Percentiles rank a stretch among this genome's conserved stretches.
These are phyloP conservation scores for Syncerus caffer DNA, from an alignment of 2,797 vertebrate genomes.

Conservation along the genomic window DNA sequence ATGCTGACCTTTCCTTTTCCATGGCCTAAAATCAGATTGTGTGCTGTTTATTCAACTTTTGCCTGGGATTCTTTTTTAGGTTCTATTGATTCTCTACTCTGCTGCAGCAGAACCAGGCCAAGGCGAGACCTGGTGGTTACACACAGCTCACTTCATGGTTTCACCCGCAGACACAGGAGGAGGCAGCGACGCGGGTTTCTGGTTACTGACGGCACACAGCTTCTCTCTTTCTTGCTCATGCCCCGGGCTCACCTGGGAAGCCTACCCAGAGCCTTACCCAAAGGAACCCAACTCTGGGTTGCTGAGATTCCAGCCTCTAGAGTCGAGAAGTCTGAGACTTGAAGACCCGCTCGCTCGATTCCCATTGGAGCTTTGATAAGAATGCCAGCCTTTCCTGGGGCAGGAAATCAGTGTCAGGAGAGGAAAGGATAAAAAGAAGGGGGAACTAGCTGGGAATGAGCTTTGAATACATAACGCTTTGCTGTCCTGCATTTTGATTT, in stretches of 20 bases:
- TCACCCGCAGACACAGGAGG: not conserved
- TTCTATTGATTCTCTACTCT: not conserved
- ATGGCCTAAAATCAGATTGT: conserved; percentile 30
- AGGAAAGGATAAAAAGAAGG: not conserved
- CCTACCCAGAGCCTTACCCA: not conserved
- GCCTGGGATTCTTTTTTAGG: not conserved
- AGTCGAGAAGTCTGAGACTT: not conserved
- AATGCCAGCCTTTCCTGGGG: not conserved
- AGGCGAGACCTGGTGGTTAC: not conserved
- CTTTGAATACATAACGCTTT: not conserved
- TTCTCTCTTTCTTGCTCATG: not conserved
- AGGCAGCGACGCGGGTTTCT: not conserved
- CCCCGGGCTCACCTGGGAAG: not conserved
- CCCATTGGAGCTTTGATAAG: not conserved
- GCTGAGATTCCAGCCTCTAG: not conserved
- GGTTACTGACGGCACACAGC: not conserved
- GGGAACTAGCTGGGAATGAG: not conserved
- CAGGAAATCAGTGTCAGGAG: not conserved
- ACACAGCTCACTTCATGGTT: not conserved
- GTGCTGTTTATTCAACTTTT: not conserved
- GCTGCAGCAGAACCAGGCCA: not conserved
- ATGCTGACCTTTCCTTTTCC: conserved; percentile 30
- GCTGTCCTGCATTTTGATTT: not conserved
- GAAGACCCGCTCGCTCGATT: rapidly evolving
- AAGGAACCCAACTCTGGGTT: not conserved